phyloP scores from a whole-genome alignment of 2,797 vertebrate genomes.

The Halcyon chelicuti region DNA sequence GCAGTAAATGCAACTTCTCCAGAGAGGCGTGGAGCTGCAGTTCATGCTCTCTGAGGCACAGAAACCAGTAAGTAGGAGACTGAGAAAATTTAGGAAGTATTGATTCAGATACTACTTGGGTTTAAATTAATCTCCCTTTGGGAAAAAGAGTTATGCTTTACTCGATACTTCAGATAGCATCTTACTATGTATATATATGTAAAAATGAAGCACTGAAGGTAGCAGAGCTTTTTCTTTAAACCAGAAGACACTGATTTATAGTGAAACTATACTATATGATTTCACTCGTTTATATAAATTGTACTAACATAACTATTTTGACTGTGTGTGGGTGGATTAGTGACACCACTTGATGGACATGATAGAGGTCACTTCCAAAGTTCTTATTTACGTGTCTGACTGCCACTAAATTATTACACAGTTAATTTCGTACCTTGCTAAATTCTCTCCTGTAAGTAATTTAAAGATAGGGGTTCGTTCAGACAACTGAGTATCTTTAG shows the following conservation, averaged over 20 bases:
- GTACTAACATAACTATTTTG: not conserved
- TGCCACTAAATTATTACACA: not conserved
- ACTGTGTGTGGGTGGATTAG: not conserved
- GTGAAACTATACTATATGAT: not conserved
- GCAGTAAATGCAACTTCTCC: not conserved
- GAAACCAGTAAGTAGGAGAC: not conserved
- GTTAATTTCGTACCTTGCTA: not conserved
- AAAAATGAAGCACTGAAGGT: not conserved
- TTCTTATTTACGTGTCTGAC: not conserved
- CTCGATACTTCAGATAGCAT: not conserved
- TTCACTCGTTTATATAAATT: not conserved
- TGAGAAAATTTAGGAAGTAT: not conserved
- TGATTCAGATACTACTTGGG: not conserved
- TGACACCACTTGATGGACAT: not conserved
- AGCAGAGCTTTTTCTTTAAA: not conserved
- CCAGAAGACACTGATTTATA: not conserved
- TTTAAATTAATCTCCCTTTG: not conserved
- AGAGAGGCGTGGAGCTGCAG: not conserved
- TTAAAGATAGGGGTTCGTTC: not conserved
- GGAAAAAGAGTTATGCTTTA: not conserved
- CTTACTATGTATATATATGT: accelerated
- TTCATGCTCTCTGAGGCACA: not conserved
- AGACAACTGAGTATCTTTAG: not conserved
- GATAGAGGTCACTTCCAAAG: not conserved
- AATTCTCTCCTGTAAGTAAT: not conserved